Evolutionary conservation across 2,113 vertebrate genomes (phyloP), one percentile per base, ranked within the genome.

Genomic region (Bungarus multicinctus): DNA sequence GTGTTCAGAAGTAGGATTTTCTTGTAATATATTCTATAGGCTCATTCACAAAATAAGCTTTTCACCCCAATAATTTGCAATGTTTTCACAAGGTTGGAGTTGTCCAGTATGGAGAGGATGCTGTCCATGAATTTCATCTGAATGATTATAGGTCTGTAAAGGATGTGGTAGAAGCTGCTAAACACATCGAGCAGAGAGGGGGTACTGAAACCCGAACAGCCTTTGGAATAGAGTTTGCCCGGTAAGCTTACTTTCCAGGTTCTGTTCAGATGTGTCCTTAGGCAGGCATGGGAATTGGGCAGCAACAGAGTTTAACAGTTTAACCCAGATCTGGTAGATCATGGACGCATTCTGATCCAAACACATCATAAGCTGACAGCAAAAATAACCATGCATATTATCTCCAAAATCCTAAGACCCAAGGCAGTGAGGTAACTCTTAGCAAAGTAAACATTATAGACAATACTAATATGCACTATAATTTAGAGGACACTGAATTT

Each of bases 151-250:
- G 97, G 88, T 98, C 99, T 0, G 98, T 99, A 58, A 98, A 98
- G 39, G 99, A 99, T 0, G 99, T 99, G 94, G 98, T 99, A 90
- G 98, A 98, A 0, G 99, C 99, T 0, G 99, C 99, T 89, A 98
- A 98, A 89, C 98, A 97, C 95, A 99, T 99, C 6, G 96, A 98
- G 93, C 99, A 99, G 95, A 97, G 99, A 14, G 99, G 99, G 1
- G 99, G 99, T 0, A 99, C 99, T 5, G 99, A 99, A 95, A 99
- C 99, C 10, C 97, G 98, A 81, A 99, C 99, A 0, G 99, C 99
- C 0, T 98, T 99, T 11, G 99, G 99, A 91, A 99, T 99, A 60
- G 98, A 98, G 60, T 98, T 98, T 74, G 99, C 98, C 20, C 97
- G 98, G 99, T 99, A 98, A 97, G 95, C 54, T 34, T 64, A 30